phyloP scores from a whole-genome alignment of 2,888 invertebrate species.

The Chirona hameri region DNA sequence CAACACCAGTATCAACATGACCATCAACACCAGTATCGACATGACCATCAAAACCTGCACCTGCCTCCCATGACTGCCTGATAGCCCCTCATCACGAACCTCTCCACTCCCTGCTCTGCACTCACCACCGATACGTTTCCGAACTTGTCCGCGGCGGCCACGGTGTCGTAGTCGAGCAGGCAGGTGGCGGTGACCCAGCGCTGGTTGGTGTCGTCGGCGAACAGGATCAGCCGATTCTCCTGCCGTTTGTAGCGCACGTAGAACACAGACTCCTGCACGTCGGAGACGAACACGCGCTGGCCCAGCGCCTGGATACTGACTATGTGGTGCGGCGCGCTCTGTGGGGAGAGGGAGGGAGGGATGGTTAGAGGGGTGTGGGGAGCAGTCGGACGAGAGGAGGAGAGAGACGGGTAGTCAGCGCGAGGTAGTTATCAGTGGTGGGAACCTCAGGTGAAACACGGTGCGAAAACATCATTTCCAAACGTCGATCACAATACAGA shows the following conservation, averaged over 20 bases:
- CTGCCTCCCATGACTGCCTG: no score
- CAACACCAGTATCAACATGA: no score
- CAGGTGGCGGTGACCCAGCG: conserved; percentile 88
- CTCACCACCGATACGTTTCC: conserved; percentile 87
- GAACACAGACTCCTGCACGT: conserved; percentile 95
- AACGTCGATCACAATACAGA: not conserved
- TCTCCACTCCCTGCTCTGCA: conserved; percentile 41
- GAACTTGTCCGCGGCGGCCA: conserved; percentile 96
- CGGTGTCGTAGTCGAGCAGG: conserved; percentile 91
- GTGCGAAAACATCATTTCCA: not conserved
- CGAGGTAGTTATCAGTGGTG: not conserved
- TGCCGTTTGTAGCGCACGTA: conserved; percentile 90
- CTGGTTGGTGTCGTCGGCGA: conserved; percentile 98
- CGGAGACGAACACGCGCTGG: conserved; percentile 88
- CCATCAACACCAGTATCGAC: no score
- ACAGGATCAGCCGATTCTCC: conserved; percentile 96
- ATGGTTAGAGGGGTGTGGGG: not conserved
- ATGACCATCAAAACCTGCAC: no score
- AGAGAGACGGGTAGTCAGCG: not conserved
- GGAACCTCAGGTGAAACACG: not conserved
- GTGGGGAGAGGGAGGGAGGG: conserved; percentile 44
- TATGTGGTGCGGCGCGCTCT: conserved; percentile 93
- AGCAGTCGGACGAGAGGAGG: no score
- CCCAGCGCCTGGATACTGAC: conserved; percentile 89
- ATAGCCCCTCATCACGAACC: no score